Base-by-base conservation (phyloP, 2,888 invertebrate genomes). In the Neria commutata region DNA sequence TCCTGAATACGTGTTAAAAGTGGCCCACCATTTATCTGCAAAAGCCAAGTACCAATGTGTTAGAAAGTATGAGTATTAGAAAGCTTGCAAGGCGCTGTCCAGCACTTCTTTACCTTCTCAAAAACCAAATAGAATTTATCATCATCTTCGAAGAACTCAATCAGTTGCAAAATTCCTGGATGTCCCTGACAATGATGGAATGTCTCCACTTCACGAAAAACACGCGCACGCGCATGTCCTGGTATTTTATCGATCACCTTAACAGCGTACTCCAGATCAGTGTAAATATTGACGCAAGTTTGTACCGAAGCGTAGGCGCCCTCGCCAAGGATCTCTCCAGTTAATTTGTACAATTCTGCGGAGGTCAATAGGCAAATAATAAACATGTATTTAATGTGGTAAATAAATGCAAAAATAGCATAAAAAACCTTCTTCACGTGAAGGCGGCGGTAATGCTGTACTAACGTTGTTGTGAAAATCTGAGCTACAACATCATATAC, bases 121-220 rank as follows among this genome's bases (percentile, higher is more conserved):
- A 98, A 98, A 79, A 98, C 95, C 84, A 98, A 89, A 84, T 95
- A 98, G 84, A 97, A 98, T 85, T 91, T 91, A 83, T 94, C 94
- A 76, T 95, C 94, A 85, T 97, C 97, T 84, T 98, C 97, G 83
- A 96, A 95, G 85, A 94, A 95, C 83, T 98, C 98, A 75, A 95
- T 91, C 83, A 99, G 88, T 85, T 98, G 96, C 81, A 98, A 92
- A 83, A 99, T 97, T 83, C 98, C 95, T 64, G 94, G 92, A 85
- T 98, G 97, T 72, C 95, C 95, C 84, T 94, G 92, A 84, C 98
- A 98, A 84, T 97, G 93, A 85, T 97, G 95, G 88, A 98, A 98
- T 69, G 96, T 98, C 86, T 98, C 98, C 78, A 98, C 97, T 84
- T 98, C 98, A 74, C 96, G 94, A 86, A 98, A 95, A 74, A 98